These are phyloP conservation scores for Apocrypta bakeri DNA, from an alignment of 1,140 invertebrate species.

Conservation along the genomic window DNA sequence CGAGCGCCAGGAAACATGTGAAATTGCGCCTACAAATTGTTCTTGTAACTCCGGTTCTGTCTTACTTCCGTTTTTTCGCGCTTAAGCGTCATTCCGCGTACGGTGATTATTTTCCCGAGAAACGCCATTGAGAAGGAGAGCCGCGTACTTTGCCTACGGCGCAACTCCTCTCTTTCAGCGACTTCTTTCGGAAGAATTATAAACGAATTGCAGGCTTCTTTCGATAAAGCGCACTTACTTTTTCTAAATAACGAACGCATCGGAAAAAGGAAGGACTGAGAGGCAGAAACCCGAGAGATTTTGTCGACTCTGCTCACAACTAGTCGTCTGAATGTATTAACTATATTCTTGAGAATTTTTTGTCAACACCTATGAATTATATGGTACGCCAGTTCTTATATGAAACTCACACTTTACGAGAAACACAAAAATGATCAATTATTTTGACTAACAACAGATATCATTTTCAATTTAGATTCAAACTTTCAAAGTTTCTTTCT, in stretches of 20 bases:
- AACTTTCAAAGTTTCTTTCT: too few species aligned
- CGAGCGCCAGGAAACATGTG: conserved; percentile 49
- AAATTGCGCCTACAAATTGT: conserved; percentile 51
- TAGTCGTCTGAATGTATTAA: too few species aligned
- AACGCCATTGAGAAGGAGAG: conserved; percentile 36
- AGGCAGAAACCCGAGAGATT: too few species aligned
- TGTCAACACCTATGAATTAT: too few species aligned
- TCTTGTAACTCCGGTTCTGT: conserved; percentile 46
- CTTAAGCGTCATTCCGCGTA: conserved; percentile 44
- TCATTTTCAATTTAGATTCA: too few species aligned
- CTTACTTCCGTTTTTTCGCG: conserved; percentile 51
- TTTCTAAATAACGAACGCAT: background rate
- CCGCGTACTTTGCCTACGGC: conserved; percentile 4
- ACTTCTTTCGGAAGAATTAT: conserved; percentile 31
- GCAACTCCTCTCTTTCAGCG: background rate
- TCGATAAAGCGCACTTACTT: conserved; percentile 17
- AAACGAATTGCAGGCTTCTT: conserved; percentile 32
- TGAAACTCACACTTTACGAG: too few species aligned
- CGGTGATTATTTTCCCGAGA: conserved; percentile 49
- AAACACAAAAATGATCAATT: too few species aligned
- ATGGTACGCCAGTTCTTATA: too few species aligned
- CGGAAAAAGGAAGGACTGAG: too few species aligned
- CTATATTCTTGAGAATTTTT: too few species aligned
- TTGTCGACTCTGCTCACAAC: too few species aligned
- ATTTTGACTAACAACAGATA: too few species aligned